Percentiles rank a stretch among this genome's conserved stretches.
Conservation (phyloP, 2,113 vertebrate genomes). For the Hypocryptadius cinnamomeus region DNA sequence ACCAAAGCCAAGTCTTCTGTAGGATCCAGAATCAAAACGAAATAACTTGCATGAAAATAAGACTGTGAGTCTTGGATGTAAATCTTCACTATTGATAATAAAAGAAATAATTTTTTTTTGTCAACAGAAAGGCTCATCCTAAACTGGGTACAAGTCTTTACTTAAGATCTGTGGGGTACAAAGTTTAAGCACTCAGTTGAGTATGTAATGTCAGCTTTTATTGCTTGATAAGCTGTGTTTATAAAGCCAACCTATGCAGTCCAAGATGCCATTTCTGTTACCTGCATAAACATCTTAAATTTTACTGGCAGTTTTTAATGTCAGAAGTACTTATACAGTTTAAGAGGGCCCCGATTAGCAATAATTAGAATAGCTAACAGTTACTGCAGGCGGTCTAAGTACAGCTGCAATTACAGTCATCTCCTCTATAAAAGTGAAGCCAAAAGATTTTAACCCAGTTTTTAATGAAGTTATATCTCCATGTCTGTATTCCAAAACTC, state of each 20-base stretch:
- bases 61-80: neutral
- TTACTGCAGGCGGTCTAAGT: neutral
- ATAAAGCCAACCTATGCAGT: neutral
- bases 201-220: neutral
- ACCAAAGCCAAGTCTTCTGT: neutral
- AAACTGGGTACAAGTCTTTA: neutral
- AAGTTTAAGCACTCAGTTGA: neutral
- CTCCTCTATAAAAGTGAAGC: neutral
- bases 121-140: neutral
- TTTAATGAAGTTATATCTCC: neutral
- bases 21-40: constrained; percentile 23
- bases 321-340: neutral
- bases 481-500: neutral
- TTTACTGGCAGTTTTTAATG: neutral
- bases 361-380: neutral
- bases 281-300: neutral
- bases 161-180: neutral
- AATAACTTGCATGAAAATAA: neutral
- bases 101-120: neutral
- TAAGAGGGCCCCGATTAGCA: neutral
- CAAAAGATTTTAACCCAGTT: neutral
- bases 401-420: neutral
- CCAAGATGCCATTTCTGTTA: neutral
- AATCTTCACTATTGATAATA: neutral
- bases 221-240: neutral